Evolutionary conservation across 2,888 invertebrate species (phyloP), one percentile per base, ranked within the genome.

Genomic region (Dorcus parallelipipedus): DNA sequence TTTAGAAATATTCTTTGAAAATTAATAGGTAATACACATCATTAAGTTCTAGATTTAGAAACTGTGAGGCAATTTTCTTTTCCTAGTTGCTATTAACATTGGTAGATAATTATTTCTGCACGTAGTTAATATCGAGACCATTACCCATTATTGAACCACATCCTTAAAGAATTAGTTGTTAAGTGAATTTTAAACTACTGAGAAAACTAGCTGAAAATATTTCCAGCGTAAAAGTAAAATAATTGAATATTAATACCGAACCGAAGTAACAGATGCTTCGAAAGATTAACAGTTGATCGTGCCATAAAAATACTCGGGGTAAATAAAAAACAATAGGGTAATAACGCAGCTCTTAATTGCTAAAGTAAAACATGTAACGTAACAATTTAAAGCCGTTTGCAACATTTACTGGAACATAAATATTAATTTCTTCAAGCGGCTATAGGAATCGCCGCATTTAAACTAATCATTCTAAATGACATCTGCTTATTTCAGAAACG

Each of bases 321-420:
- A 45, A 45, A 45, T 45, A 45, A 45, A 45, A 45, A 45, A 45
- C 45, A 45, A 45, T 45, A 45, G 45, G 45, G 45, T 45, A 45
- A 45, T 45, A 45, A 45, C 45, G 45, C 45, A 45, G 14, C 20
- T 20, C 9, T 45, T 45, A 45, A 45, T 45, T 45, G 45, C 45
- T 45, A 45, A 45, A 10, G 45, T 45, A 45, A 45, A 45, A 23
- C 45, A 45, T 45, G 45, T 45, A 45, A 45, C 45, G 23, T 45
- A 45, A 51, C 39, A 51, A 39, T 51, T 51, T 51, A 51, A 40
- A 51, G 38, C 38, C 51, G 20, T 51, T 51, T 40, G 51, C 51
- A 39, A 51, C 51, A 51, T 51, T 51, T 51, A 39, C 51, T 40
- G 40, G 51, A 40, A 39, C 51, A 51, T 51, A 51, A 51, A 51